Evolutionary conservation across 2,113 vertebrate genomes (phyloP), one percentile per base, ranked within the genome.

Genomic region (Ia io): DNA sequence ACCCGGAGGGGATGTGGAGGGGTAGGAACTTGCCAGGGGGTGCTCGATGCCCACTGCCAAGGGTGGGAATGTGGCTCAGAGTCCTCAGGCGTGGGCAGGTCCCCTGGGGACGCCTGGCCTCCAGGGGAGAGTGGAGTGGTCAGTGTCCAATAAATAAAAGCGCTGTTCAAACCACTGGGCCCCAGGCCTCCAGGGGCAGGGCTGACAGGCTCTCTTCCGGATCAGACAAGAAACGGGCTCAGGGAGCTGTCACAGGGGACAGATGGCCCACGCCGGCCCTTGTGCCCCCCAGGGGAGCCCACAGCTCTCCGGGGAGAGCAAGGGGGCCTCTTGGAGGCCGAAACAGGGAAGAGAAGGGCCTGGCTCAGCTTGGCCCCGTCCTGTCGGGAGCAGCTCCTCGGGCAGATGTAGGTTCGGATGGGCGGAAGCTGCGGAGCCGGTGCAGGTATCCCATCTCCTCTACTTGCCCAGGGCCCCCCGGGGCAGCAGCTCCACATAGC

Each of bases 401-500:
- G 56, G 16, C 63, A 9, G 74, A 5, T 10, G 30, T 20, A 1
- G 7, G 20, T 0, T 1, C 20, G 13, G 73, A 73, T 42, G 1
- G n/a, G 25, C 22, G 13, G 6, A 86, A 28, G 35, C 65, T 2
- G 32, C 16, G 49, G 25, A 23, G 30, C 22, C 63, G 0, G 13
- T 1, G 22, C 16, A 1, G 49, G 40, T 6, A 56, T 2, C 23
- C n/a, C 0, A 10, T 12, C 59, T 69, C 40, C 0, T 32, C 88
- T 96, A 92, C 65, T 96, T 95, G 91, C 49, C 71, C 78, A 93
- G 80, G 73, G 56, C 85, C 25, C 94, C 98, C n/a, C 87, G 86
- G 20, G 98, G 98, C 91, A 99, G 96, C 0, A 99, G 99, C 97
- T 99, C 99, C 42, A 99, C 98, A 1, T 99, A 99, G 82, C 98